Percentiles rank a stretch among this genome's conserved stretches.
Conservation (phyloP, 2,888 invertebrate genomes). For the Aromia moschata region DNA sequence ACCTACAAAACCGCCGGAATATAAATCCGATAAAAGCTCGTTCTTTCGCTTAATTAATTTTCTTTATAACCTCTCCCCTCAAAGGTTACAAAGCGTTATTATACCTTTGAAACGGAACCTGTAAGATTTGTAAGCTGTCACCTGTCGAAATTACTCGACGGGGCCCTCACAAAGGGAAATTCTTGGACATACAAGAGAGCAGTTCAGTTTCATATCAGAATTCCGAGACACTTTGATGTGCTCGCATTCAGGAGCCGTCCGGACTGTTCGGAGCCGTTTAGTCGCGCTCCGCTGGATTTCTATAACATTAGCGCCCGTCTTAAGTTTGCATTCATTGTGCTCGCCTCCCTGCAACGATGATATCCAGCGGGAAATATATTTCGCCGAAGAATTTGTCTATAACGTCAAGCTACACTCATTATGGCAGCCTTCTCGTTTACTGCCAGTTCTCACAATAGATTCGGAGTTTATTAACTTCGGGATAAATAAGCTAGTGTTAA, state of each 20-base stretch:
- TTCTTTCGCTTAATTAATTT: not conserved
- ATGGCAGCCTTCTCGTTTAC: too few relatives aligned
- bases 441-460: too few relatives aligned
- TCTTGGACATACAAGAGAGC: conserved; percentile 31
- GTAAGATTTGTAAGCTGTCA: conserved; percentile 21
- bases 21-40: not conserved
- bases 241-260: conserved; percentile 19
- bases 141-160: conserved; percentile 21
- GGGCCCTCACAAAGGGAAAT: conserved; percentile 32
- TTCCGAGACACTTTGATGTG: conserved; percentile 35
- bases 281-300: conserved; percentile 19
- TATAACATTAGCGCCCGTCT: conserved; percentile 16
- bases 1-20: too few relatives aligned
- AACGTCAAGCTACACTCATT: not conserved
- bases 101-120: conserved; percentile 19
- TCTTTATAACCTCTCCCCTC: not conserved
- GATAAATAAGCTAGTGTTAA: too few relatives aligned
- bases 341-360: not conserved
- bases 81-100: conserved; percentile 11
- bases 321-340: conserved; percentile 14
- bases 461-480: too few relatives aligned
- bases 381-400: conserved; percentile 3
- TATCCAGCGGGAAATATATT: conserved; percentile 3
- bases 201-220: conserved; percentile 33
- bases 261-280: conserved; percentile 19